Evolutionary conservation across 2,113 vertebrate species (phyloP).

Genomic region (Brevimyrus niger): DNA sequence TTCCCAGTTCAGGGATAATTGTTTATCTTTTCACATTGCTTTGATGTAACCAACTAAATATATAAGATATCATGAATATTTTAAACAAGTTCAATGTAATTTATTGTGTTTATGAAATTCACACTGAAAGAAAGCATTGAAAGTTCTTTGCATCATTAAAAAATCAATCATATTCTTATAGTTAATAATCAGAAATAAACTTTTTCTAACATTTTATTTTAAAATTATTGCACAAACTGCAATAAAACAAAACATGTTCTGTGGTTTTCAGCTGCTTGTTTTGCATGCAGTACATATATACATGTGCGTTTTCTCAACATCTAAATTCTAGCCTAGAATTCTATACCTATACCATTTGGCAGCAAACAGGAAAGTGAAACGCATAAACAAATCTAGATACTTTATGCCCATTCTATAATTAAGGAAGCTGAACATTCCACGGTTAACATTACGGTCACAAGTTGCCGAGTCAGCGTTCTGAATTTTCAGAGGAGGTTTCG

Average conservation of each 20-base stretch:
- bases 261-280: not conserved
- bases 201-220: not conserved
- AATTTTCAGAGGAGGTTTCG: conserved; percentile 57
- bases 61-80: conserved; percentile 58
- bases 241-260: not conserved
- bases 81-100: conserved; percentile 46
- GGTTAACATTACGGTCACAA: conserved; percentile 53
- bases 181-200: not conserved
- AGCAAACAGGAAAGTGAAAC: conserved; percentile 12
- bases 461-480: conserved; percentile 67
- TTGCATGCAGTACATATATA: not conserved
- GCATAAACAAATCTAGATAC: conserved; percentile 21
- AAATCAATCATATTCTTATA: not conserved
- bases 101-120: conserved; percentile 8
- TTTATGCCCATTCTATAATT: conserved; percentile 52
- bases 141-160: not conserved
- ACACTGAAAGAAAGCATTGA: not conserved
- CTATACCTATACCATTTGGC: conserved; percentile 24
- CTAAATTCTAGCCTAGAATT: conserved; percentile 6
- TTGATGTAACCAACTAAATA: conserved; percentile 68
- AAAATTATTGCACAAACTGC: not conserved
- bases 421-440: conserved; percentile 47
- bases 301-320: not conserved
- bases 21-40: conserved; percentile 71
- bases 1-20: conserved; percentile 72